Conservation (phyloP, 2,888 invertebrate species). For the Pogonocherus hispidulus region DNA sequence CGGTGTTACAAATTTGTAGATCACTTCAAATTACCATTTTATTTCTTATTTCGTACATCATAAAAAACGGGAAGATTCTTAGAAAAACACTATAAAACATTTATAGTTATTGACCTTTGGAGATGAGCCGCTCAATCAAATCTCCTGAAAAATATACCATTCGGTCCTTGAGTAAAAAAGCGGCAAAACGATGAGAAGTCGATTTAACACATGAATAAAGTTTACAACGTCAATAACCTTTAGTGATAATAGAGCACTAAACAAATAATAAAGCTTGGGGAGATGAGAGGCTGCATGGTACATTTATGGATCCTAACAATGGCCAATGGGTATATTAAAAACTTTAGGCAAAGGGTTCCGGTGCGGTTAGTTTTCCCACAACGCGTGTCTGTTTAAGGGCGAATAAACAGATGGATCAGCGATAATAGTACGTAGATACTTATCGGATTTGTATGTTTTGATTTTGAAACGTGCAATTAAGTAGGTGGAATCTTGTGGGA, state of each 20-base stretch:
- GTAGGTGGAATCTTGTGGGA: slow-evolving; percentile 45
- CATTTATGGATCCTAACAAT: slow-evolving; percentile 38
- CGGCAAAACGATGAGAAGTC: slow-evolving; percentile 36
- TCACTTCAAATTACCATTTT: slow-evolving; percentile 43
- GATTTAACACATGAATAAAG: slow-evolving; percentile 48
- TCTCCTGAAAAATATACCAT: slow-evolving; percentile 19
- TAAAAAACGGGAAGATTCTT: slow-evolving; percentile 47
- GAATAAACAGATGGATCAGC: slow-evolving; percentile 39
- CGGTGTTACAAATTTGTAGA: slow-evolving; percentile 44
- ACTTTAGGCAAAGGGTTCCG: slow-evolving; percentile 44
- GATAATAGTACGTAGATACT: slow-evolving; percentile 43
- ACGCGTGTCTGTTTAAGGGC: slow-evolving; percentile 50
- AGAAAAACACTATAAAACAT: slow-evolving; percentile 38
- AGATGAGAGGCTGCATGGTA: slow-evolving; percentile 35
- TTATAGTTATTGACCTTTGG: slow-evolving; percentile 32
- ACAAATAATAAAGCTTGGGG: slow-evolving; percentile 43
- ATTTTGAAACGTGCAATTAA: slow-evolving; percentile 46
- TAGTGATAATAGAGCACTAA: slow-evolving; percentile 45
- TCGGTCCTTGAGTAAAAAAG: slow-evolving; percentile 33
- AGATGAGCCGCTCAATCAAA: slow-evolving; percentile 23
- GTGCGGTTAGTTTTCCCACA: slow-evolving; percentile 49
- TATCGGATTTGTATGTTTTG: slow-evolving; percentile 48
- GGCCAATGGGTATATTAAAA: slow-evolving; percentile 43
- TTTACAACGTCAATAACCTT: slow-evolving; percentile 52
- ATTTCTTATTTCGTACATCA: slow-evolving; percentile 50